Base-by-base conservation (phyloP, 1,140 invertebrate genomes). In the Calliopsis andreniformis region DNA sequence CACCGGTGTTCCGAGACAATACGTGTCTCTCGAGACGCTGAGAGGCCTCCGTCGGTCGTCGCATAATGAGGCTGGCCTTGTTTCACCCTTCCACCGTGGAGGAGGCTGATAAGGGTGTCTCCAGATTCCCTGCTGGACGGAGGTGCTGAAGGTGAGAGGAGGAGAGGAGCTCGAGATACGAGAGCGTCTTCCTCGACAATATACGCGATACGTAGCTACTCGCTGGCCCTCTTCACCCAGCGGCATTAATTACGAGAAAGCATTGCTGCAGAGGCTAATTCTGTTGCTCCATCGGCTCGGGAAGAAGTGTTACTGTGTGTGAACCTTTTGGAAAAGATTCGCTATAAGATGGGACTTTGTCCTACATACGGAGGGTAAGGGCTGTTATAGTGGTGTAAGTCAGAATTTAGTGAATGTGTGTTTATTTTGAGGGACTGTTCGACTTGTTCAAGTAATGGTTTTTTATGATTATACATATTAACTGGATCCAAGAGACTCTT, bases 31-130 rank as follows among this genome's bases (percentile, higher is more conserved):
- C 64, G 80, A 86, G 79, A 82, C 53, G n/a, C n/a, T n/a, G 69
- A 87, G 83, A 59, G 81, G 71, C 28, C 66, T 63, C 35, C 32
- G 43, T 67, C 69, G 35, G 76, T 79, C 59, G 39, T 72, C 66
- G 78, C 79, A 86, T 85, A 87, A 87, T 86, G 86, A 87, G 85
- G 45, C 45, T 75, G 77, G 67, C 70, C 81, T 85, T 81, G 71
- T 87, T 86, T 86, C 77, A 56, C 59, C 67, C 63, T 63, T 71
- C 30, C 62, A 68, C 25, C 35, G 23, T 85, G 66, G 51, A 82
- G 62, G n/a, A 66, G 18, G 67, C 55, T 77, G 77, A 86, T 79
- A 83, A 85, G 77, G 35, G 70, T 18, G 39, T 59, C 51, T 82
- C 49, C 53, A 79, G 70, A 55, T 82, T 51, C 70, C 47, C 51